These are phyloP conservation scores for Vimba vimba DNA, from an alignment of 2,113 vertebrate species.

Conservation along the genomic window DNA sequence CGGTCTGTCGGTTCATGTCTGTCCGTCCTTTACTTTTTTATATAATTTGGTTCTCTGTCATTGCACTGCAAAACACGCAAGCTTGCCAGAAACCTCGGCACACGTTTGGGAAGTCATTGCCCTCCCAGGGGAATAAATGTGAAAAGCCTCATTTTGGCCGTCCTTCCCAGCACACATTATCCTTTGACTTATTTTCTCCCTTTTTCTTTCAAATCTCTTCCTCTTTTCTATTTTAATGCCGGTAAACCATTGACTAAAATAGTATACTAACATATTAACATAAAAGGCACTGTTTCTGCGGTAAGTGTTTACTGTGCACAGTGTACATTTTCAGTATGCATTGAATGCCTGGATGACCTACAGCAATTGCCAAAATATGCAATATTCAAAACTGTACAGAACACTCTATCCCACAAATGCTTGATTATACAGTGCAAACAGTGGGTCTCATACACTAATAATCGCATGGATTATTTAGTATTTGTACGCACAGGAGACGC, in stretches of 20 bases:
- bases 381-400: not conserved
- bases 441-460: no score
- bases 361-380: not conserved
- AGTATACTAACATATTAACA: not conserved
- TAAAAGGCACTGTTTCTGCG: not conserved
- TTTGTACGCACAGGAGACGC: no score
- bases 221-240: not conserved
- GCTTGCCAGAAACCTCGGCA: constrained; percentile 25
- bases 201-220: constrained; percentile 18
- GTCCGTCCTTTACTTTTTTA: not conserved
- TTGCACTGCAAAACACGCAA: constrained; percentile 11
- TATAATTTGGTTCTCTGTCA: not conserved
- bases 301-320: not conserved
- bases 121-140: constrained; percentile 38
- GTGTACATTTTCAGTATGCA: not conserved
- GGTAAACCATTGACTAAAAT: not conserved
- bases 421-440: not conserved
- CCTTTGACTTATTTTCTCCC: constrained; percentile 46
- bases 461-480: no score
- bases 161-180: constrained; percentile 55
- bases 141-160: constrained; percentile 51
- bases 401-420: not conserved
- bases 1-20: not conserved
- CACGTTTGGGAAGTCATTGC: constrained; percentile 48
- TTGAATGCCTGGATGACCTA: not conserved